Base-by-base conservation (phyloP, 2,797 vertebrate species). In the Megaceryle alcyon region DNA sequence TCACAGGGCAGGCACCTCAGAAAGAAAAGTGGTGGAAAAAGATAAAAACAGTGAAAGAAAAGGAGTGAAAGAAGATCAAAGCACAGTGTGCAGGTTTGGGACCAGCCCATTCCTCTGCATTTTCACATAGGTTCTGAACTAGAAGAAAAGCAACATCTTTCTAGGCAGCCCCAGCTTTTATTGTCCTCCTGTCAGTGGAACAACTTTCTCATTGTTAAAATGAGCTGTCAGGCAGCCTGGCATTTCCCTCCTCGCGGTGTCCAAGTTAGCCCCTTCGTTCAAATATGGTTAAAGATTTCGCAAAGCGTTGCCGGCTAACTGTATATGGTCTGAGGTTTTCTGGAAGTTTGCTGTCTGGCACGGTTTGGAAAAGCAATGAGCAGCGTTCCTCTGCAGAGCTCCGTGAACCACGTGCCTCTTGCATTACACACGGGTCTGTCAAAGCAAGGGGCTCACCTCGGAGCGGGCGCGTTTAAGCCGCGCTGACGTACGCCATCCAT, bases 241-340 rank as follows among this genome's bases (percentile, higher is more conserved):
- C 95, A 96, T 97, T 96, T 96, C 95, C 95, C 95, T 82, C 68
- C 91, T 68, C 0, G 2, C 48, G 0, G 81, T 68, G 90, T 92
- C 96, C 96, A 96, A 96, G 94, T 49, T 7, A 79, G 95, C 92
- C 95, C 8, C 9, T 88, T 95, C 79, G 94, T 96, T 96, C 96
- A 95, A 95, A 96, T 96, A 96, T 95, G 95, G 96, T 92, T 96
- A 95, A 91, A 95, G 90, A 92, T 70, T 95, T 96, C 88, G 70
- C 91, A 85, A 9, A 68, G 94, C 57, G 91, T 9, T 61, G 93
- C 95, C 93, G 94, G 94, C 94, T 90, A 90, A 90, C 96, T 97
- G 91, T 97, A 95, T 95, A 95, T 95, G 95, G 96, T 77, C 95
- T 96, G 96, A 97, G 96, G 95, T 90, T 96, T 96, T 90, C 93